Evolutionary conservation across 2,888 invertebrate species (phyloP).

Genomic region (Drosophila greeni): DNA sequence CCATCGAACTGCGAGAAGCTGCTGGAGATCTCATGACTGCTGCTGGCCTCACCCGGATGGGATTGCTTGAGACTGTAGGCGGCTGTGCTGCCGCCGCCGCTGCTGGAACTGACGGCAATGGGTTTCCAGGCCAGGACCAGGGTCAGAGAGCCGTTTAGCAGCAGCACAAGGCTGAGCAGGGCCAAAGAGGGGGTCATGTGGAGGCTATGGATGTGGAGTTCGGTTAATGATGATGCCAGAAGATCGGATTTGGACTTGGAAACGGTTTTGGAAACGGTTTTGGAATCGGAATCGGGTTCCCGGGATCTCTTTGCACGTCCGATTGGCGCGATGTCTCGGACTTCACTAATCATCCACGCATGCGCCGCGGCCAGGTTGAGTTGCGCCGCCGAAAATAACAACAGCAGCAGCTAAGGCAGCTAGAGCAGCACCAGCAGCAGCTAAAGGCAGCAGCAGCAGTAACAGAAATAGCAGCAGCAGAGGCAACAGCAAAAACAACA

Average conservation of each 20-base stretch:
- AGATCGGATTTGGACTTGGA: neutral
- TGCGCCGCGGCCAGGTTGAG: constrained; percentile 56
- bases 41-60: constrained; percentile 74
- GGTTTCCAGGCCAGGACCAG: constrained; percentile 57
- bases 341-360: constrained; percentile 70
- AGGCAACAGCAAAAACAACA: constrained; percentile 6
- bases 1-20: constrained; percentile 53
- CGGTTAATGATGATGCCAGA: too few relatives aligned
- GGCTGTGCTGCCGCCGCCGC: constrained; percentile 48
- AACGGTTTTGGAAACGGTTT: neutral
- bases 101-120: constrained; percentile 38
- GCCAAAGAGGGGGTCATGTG: too few relatives aligned
- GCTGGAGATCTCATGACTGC: constrained; percentile 61
- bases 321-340: constrained; percentile 68
- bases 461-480: neutral
- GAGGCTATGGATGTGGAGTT: too few relatives aligned
- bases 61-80: constrained; percentile 75
- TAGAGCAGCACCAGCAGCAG: constrained; percentile 8
- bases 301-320: constrained; percentile 45
- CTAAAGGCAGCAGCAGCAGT: neutral
- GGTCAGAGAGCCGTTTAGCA: constrained; percentile 19
- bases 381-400: constrained; percentile 38
- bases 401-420: too few relatives aligned
- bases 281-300: neutral
- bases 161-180: constrained; percentile 14